phyloP scores from a whole-genome alignment of 2,113 vertebrate genomes.

The Myanophis thanlyinensis region DNA sequence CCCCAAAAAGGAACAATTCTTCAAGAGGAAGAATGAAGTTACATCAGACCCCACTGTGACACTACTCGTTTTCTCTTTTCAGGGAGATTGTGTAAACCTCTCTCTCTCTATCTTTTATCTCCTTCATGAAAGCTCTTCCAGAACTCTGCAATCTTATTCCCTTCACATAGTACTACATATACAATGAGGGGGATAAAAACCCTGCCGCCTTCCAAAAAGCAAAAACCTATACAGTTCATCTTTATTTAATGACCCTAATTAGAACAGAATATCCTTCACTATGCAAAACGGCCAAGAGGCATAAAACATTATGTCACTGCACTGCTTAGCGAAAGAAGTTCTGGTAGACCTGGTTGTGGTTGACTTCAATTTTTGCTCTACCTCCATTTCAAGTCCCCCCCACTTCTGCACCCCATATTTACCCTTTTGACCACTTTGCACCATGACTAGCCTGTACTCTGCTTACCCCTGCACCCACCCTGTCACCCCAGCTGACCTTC shows the following conservation, averaged over 20 bases:
- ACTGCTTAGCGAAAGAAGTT: background rate
- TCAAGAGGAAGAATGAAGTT: background rate
- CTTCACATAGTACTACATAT: background rate
- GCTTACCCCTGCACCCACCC: background rate
- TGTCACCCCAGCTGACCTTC: background rate
- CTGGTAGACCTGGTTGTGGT: background rate
- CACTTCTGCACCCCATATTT: background rate
- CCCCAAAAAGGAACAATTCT: background rate
- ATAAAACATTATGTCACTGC: background rate
- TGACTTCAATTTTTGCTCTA: background rate
- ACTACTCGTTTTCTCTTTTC: background rate
- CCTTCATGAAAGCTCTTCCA: background rate
- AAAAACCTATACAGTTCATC: background rate
- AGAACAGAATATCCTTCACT: background rate
- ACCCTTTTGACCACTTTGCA: background rate
- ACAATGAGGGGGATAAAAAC: background rate
- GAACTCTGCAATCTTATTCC: background rate
- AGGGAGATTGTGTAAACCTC: background rate
- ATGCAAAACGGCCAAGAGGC: background rate
- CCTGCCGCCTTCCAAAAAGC: background rate
- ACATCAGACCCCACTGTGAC: background rate
- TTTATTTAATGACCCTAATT: background rate
- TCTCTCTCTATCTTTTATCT: background rate
- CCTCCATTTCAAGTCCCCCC: background rate
- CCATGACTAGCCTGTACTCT: background rate